Base-by-base conservation (phyloP, 2,113 vertebrate species). In the Sorex araneus region DNA sequence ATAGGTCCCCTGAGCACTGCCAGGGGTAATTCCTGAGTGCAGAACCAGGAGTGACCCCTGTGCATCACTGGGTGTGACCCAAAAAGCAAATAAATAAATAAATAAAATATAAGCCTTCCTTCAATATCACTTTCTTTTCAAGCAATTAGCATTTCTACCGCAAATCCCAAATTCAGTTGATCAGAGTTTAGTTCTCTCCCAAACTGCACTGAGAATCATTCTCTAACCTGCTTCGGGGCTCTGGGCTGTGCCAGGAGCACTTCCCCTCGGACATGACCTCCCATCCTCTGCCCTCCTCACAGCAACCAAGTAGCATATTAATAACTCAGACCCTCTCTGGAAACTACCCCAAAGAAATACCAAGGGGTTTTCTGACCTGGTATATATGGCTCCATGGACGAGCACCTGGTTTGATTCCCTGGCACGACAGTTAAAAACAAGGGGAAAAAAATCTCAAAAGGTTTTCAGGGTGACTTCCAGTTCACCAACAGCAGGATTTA, bases 171-270 rank as follows among this genome's bases (percentile, higher is more conserved):
- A 85, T 70, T 12, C 18, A 85, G 81, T 76, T 69, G 76, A 71
- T 57, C 36, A 63, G 27, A 89, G 32, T 81, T 85, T 19, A 77
- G 30, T 76, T 95, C 23, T 19, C 43, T 95, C 57, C 45, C 84
- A 27, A 71, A 34, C 87, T 8, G 50, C 60, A 74, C 57, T 75
- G 54, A 85, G 57, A 64, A 60, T 71, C 67, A 92, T 60, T 90
- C 70, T 71, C 27, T 66, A 36, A 54, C 27, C 18, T 73, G 13
- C 67, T 32, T n/a, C 74, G 5, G 4, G 85, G 21, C 57, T 66
- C 36, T 85, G 32, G 45, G 40, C 25, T 36, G 90, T 77, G 32
- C 15, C 28, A 73, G 21, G n/a, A 28, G 80, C 23, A 87, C 19
- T 47, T 87, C n/a, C 92, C 66, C 50, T 78, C 89, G 82, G 43